Conservation (phyloP, 2,113 vertebrate species). For the Istiophorus platypterus region DNA sequence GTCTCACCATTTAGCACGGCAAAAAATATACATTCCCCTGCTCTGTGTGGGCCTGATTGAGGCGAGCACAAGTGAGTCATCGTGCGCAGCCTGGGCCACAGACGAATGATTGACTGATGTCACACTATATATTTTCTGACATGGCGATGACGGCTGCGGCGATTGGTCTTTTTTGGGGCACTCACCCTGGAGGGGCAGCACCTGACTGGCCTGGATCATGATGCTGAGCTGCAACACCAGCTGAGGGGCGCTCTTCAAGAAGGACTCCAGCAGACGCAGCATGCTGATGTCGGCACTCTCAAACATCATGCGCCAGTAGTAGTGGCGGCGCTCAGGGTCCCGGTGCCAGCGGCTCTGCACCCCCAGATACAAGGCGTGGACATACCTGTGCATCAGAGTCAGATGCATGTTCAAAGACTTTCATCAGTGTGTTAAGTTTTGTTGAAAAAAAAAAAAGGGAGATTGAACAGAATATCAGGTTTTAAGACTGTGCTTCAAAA, state of each 20-base stretch:
- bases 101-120: constrained; percentile 38
- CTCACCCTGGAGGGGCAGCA: constrained; percentile 93
- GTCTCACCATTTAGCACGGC: constrained; percentile 31
- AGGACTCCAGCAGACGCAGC: constrained; percentile 96
- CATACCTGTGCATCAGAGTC: constrained; percentile 85
- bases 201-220: constrained; percentile 87
- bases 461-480: constrained; percentile 3
- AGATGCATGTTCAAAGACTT: not conserved
- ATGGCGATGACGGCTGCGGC: not conserved
- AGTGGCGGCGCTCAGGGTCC: constrained; percentile 90
- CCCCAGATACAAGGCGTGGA: constrained; percentile 94
- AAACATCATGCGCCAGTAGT: constrained; percentile 97
- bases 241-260: constrained; percentile 98
- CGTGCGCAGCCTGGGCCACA: constrained; percentile 10
- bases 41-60: constrained; percentile 36
- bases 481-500: constrained; percentile 41
- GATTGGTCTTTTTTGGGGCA: constrained; percentile 13
- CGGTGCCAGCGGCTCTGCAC: constrained; percentile 96
- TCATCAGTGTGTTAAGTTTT: not conserved
- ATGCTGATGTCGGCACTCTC: constrained; percentile 97
- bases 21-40: constrained; percentile 5
- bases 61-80: constrained; percentile 49
- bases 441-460: not conserved
- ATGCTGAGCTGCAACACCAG: constrained; percentile 98
- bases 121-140: constrained; percentile 25